Evolutionary conservation across 1,140 invertebrate genomes (phyloP), one percentile per base, ranked within the genome.

Genomic region (Drosophila orena): DNA sequence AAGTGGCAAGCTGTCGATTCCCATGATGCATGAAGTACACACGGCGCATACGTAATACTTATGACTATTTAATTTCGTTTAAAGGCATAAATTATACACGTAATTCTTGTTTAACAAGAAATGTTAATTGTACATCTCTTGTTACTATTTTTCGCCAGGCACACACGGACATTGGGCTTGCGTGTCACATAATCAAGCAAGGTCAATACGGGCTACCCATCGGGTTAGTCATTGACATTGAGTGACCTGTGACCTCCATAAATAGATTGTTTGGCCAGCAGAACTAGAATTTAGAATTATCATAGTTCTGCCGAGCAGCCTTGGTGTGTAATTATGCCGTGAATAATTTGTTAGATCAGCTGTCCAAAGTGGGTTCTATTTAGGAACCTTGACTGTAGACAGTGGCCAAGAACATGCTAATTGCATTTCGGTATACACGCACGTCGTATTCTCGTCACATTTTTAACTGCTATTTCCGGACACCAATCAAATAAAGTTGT

Each of bases 31-130:
- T 38, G 20, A 15, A 44, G 1, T 20, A 44, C 30, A 73, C 70
- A 49, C 12, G 57, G 52, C 53, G 71, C 55, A 53, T 57, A 20
- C 42, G 72, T 49, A 65, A 75, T 53, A 54, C 42, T 35, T 60
- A 52, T 76, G 46, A 75, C 35, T 52, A 40, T 76, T 76, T 65
- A 65, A 75, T 75, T 24, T 15, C 46, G 35, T 57, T 75, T 55
- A 56, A 47, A 35, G 35, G 50, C 40, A 49, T 35, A 22, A 57
- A 65, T 53, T 75, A 75, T 58, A 50, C 49, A 53, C 52, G 27
- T 17, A 35, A 47, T 65, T 6, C 5, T 4, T 12, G 35, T 47
- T 24, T 30, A 46, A 38, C n/a, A 34, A 15, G 42, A 14, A 20
- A 17, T 40, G 44, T 24, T 20, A 69, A 54, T 47, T 56, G 17